These are phyloP conservation scores for Phortica variegata DNA, from an alignment of 1,140 invertebrate genomes.

Conservation along the genomic window DNA sequence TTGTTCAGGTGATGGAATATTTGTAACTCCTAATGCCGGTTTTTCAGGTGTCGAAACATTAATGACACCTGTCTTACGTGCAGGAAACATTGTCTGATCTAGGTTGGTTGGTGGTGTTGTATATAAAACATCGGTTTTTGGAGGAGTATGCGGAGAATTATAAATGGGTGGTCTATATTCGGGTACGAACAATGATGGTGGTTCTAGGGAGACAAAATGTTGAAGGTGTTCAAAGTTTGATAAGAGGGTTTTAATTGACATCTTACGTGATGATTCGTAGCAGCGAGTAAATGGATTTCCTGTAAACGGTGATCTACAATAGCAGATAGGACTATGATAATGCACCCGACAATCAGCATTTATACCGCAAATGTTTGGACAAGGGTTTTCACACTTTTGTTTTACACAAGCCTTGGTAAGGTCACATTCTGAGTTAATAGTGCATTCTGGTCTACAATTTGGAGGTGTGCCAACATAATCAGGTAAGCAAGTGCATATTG, in stretches of 20 bases:
- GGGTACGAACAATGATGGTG: constrained; percentile 60
- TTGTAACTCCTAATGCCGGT: not conserved
- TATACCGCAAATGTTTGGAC: constrained; percentile 71
- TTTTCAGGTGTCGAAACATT: constrained; percentile 16
- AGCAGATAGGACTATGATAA: constrained; percentile 73
- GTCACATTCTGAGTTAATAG: constrained; percentile 73
- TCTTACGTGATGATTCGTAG: constrained; percentile 42
- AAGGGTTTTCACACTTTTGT: constrained; percentile 74
- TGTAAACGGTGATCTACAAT: constrained; percentile 72
- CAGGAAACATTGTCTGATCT: constrained; percentile 14
- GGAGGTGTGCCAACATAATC: constrained; percentile 73
- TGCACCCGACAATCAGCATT: constrained; percentile 70
- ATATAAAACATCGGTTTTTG: constrained; percentile 65
- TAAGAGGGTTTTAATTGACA: constrained; percentile 65
- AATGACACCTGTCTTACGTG: constrained; percentile 21
- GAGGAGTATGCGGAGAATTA: constrained; percentile 69
- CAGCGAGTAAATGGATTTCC: constrained; percentile 68
- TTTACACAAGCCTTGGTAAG: constrained; percentile 67
- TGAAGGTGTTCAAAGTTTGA: constrained; percentile 73
- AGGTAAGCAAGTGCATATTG: constrained; percentile 69
- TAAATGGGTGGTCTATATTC: constrained; percentile 66
- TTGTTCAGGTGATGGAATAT: constrained; percentile 10
- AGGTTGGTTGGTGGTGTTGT: constrained; percentile 8
- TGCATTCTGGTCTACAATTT: constrained; percentile 75
- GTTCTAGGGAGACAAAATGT: constrained; percentile 66